Base-by-base conservation (phyloP, 2,888 invertebrate genomes). In the Agrochola lota region DNA sequence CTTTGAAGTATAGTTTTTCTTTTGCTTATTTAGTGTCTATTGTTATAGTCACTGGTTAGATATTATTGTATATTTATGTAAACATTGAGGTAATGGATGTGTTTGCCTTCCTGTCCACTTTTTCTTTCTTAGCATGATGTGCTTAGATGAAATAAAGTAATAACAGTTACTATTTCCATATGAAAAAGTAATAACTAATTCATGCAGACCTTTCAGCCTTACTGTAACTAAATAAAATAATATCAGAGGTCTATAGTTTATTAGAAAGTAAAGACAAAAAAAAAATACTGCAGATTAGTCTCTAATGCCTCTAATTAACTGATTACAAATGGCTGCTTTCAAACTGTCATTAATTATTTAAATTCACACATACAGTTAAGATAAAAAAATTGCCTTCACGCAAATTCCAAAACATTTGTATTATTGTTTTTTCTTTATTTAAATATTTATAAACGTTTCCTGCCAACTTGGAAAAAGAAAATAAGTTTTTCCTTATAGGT, bases 281-380 rank as follows among this genome's bases (percentile, higher is more conserved):
- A 52, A 46, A n/a, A 62, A 46, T 7, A 49, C 11, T n/a, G 12
- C 15, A 17, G 20, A 20, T 66, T 43, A n/a, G 12, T 68, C 15
- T 59, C 20, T 62, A 60, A 35, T 35, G 26, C 17, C 49, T 63
- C 23, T 35, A 60, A 74, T 55, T 15, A 46, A n/a, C 23, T 62
- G 49, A 81, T 68, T 62, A 62, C 30, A 80, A 63, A 59, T 43
- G 49, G 57, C n/a, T 40, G 9, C 26, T 59, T 46, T 59, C 7
- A 52, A 52, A 70, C 20, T 74, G 20, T 26, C 59, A 46, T n/a
- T 46, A 20, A 57, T 71, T 46, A 57, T 71, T 46, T 20, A 46
- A 63, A 69, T 62, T n/a, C 26, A 43, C 52, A 30, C n/a, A 78
- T 8, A 46, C 43, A 17, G 64, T 78, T 66, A 71, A 66, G 52